Percentiles rank a stretch among this genome's conserved stretches.
These are phyloP conservation scores for Biston betularia DNA, from an alignment of 2,888 invertebrate genomes.

Conservation along the genomic window DNA sequence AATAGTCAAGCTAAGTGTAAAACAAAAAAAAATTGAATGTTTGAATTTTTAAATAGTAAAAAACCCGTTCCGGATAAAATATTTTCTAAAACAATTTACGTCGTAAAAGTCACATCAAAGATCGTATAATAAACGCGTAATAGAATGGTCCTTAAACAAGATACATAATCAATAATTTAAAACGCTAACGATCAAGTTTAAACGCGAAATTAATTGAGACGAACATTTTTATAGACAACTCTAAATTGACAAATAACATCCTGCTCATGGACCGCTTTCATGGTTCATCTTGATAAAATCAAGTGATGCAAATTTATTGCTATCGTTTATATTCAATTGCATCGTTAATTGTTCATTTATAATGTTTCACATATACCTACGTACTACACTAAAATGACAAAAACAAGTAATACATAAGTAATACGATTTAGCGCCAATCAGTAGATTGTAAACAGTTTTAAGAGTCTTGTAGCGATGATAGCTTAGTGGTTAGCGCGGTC, in stretches of 20 bases:
- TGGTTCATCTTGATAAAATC: slow-evolving; percentile 28
- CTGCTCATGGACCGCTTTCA: slow-evolving; percentile 20
- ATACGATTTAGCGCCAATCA: slow-evolving; percentile 1
- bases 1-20: no score
- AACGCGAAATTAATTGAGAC: slow-evolving; percentile 55
- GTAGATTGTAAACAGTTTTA: neutral
- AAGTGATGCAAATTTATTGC: slow-evolving; percentile 20
- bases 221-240: slow-evolving; percentile 50
- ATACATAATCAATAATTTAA: slow-evolving; percentile 60
- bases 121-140: slow-evolving; percentile 41
- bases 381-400: neutral
- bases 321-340: slow-evolving; percentile 20
- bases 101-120: slow-evolving; percentile 48
- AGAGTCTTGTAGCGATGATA: neutral
- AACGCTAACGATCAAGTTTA: slow-evolving; percentile 54
- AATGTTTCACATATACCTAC: neutral
- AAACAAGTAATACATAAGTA: neutral
- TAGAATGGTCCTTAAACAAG: slow-evolving; percentile 47
- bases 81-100: slow-evolving; percentile 15
- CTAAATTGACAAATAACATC: slow-evolving; percentile 27
- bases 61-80: slow-evolving; percentile 16
- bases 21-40: neutral
- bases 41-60: neutral
- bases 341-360: slow-evolving; percentile 16
- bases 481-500: no score